Conservation (phyloP, 2,888 invertebrate genomes). For the Malthinus flaveolus region DNA sequence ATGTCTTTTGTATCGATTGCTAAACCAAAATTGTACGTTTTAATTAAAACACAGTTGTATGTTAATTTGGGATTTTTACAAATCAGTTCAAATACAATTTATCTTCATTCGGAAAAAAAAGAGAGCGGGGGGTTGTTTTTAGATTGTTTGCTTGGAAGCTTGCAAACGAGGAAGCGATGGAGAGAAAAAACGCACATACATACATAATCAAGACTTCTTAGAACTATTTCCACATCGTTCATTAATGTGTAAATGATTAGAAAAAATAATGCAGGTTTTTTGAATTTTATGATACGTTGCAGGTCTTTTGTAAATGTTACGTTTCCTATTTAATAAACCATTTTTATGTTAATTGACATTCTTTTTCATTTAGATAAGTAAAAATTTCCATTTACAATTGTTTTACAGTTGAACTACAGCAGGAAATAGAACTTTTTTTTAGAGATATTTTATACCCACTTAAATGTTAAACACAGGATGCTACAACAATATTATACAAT, state of each 20-base stretch:
- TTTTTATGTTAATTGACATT: conserved; percentile 17
- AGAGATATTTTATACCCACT: conserved; percentile 9
- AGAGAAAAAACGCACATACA: no score
- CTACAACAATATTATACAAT: conserved; percentile 8
- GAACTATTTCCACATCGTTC: neutral
- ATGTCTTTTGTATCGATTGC: conserved; percentile 51
- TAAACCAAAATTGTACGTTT: conserved; percentile 41
- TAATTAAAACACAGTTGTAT: conserved; percentile 46
- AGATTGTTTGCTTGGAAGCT: no score
- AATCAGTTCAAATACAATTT: conserved; percentile 5
- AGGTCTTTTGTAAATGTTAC: conserved; percentile 6
- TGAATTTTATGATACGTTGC: conserved; percentile 13
- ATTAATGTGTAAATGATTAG: neutral
- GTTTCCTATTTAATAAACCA: conserved; percentile 7
- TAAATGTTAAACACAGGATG: conserved; percentile 17
- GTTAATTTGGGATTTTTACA: conserved; percentile 40
- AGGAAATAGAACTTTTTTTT: conserved; percentile 19
- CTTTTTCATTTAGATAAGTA: conserved; percentile 23
- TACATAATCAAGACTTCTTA: no score
- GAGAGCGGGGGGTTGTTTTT: neutral
- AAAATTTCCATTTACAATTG: conserved; percentile 23
- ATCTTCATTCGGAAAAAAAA: neutral
- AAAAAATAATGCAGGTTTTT: conserved; percentile 10
- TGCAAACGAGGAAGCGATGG: no score
- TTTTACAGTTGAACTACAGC: conserved; percentile 16